Evolutionary conservation across 2,113 vertebrate genomes (phyloP), one percentile per base, ranked within the genome.

Genomic region (Cheilinus undulatus): DNA sequence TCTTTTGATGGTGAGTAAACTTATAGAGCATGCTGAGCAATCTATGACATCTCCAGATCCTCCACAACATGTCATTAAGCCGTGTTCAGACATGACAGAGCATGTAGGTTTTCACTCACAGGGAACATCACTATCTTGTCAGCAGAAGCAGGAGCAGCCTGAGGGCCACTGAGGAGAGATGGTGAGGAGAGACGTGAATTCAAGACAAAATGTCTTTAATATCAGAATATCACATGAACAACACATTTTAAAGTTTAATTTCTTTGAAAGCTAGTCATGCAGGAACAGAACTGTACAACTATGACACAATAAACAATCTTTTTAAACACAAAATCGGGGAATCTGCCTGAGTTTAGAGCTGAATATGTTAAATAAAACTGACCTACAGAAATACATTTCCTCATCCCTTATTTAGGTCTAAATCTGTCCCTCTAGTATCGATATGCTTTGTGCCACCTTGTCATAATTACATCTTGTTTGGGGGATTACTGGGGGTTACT

Each of bases 31-130:
- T 5, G n/a, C 23, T 32, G 24, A 50, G 8, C 0, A 0, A 69
- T 20, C 7, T 36, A 19, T 54, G 38, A 13, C 19, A 22, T 34
- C 27, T 32, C 20, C 11, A 46, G 26, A 54, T 46, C 12, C 22
- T 40, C 17, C 19, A 1, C 19, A 1, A 36, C 3, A 1, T 40
- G n/a, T 52, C 42, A 40, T 14, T 12, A 12, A 7, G 36, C 2
- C 42, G 26, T 32, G 63, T 61, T 50, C 23, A 9, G 4, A 45
- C 81, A 24, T 53, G 81, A 56, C 4, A 8, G 40, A 70, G 20
- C 81, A 14, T 65, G 81, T 67, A 40, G 6, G 22, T 32, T 15
- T 53, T 49, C 19, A 19, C 9, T 42, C 64, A 42, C 51, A 27
- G 3, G 3, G 11, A 4, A 22, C 20, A 10, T 26, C 4, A 6